A percentile compares a stretch with the other conserved stretches of the same genome.
These are phyloP conservation scores for Proisotoma minuta DNA, from an alignment of 2,888 invertebrate genomes.

Conservation along the genomic window DNA sequence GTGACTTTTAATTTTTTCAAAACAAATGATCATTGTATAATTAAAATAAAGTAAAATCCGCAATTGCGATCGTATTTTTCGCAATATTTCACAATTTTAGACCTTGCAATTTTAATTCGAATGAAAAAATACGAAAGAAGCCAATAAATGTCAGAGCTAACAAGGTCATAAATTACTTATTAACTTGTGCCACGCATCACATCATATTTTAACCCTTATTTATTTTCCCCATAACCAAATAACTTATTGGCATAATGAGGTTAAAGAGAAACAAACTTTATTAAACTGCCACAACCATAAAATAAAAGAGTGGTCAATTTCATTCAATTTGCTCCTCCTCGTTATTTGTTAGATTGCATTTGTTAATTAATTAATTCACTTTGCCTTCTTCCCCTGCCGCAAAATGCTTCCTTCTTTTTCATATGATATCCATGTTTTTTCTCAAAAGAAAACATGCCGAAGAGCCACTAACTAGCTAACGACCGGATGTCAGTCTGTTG, in stretches of 20 bases:
- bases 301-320: too few species aligned
- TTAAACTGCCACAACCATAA: too few species aligned
- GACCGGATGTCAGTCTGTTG: neutral
- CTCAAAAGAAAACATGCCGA: neutral
- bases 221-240: too few species aligned
- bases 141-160: constrained; percentile 16
- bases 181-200: constrained; percentile 2
- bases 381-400: neutral
- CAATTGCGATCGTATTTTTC: too few species aligned
- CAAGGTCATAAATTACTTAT: constrained; percentile 19
- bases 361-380: neutral
- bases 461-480: neutral
- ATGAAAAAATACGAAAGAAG: neutral
- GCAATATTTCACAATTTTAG: too few species aligned
- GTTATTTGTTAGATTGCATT: neutral
- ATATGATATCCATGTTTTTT: neutral
- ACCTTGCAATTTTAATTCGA: too few species aligned
- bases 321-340: neutral
- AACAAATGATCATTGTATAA: too few species aligned
- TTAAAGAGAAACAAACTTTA: too few species aligned
- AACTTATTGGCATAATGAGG: too few species aligned
- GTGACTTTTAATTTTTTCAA: too few species aligned
- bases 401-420: neutral
- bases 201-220: too few species aligned
- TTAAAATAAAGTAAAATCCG: too few species aligned